Evolutionary conservation across 1,140 invertebrate genomes (phyloP).

Genomic region (Drosophila repletoides): DNA sequence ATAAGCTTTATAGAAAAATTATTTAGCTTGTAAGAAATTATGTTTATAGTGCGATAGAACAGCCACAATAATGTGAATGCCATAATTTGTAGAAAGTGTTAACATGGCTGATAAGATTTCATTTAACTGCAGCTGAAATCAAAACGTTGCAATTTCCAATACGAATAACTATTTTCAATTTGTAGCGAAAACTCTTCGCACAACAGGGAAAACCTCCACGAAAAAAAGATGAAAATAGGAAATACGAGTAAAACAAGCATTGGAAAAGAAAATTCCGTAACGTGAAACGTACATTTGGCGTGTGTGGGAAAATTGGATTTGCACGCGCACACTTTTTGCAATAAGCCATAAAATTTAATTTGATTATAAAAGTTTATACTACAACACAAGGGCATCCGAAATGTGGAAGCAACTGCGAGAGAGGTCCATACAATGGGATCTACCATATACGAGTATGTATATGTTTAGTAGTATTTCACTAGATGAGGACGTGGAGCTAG

Average conservation of each 20-base stretch:
- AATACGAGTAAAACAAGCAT: background rate
- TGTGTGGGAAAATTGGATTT: conserved; percentile 51
- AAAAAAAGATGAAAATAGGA: no score
- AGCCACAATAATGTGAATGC: no score
- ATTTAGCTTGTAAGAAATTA: no score
- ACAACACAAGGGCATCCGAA: conserved; percentile 25
- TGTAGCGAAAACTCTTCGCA: conserved; percentile 3
- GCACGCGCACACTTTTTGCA: conserved; percentile 55
- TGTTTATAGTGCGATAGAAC: no score
- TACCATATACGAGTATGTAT: no score
- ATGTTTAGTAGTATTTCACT: conserved; percentile 4
- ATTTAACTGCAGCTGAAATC: conserved; percentile 1
- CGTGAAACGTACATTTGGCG: background rate
- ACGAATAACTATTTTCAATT: conserved; percentile 23
- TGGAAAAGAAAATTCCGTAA: conserved; percentile 5
- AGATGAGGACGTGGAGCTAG: no score
- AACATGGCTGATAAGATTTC: no score
- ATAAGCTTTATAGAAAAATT: no score
- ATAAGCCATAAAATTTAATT: conserved; percentile 65
- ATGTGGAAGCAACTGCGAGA: conserved; percentile 10
- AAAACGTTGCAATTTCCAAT: background rate
- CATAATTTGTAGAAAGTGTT: no score
- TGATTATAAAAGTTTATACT: conserved; percentile 62
- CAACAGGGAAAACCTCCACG: conserved; percentile 1
- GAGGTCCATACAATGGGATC: no score